A percentile compares a stretch with the other conserved stretches of the same genome.
Evolutionary conservation across 2,888 invertebrate genomes (phyloP).

Genomic region (Drosophila macrothrix): DNA sequence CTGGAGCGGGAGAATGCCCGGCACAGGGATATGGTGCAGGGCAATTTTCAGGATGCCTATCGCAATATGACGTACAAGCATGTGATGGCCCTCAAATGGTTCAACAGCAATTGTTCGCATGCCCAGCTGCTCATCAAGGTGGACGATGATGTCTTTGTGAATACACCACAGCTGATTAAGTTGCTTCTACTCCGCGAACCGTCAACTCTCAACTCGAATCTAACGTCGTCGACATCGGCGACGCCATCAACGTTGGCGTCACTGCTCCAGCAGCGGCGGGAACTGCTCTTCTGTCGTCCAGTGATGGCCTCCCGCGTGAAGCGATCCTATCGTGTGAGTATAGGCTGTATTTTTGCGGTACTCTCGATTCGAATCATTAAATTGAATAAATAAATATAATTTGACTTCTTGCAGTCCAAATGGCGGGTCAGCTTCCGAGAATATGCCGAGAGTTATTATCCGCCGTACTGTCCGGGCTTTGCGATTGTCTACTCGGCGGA

Average conservation of each 20-base stretch:
- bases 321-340: slow-evolving; percentile 86
- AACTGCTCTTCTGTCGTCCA: slow-evolving; percentile 89
- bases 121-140: slow-evolving; percentile 90
- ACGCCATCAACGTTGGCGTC: slow-evolving; percentile 24
- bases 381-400: neutral
- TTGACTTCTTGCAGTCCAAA: slow-evolving; percentile 86
- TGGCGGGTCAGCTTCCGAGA: slow-evolving; percentile 91
- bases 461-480: slow-evolving; percentile 91
- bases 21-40: slow-evolving; percentile 90
- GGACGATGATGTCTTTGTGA: slow-evolving; percentile 92
- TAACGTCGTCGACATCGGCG: slow-evolving; percentile 39
- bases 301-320: slow-evolving; percentile 86
- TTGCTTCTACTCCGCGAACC: slow-evolving; percentile 82
- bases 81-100: slow-evolving; percentile 93
- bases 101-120: slow-evolving; percentile 88
- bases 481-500: slow-evolving; percentile 89
- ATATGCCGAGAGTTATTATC: slow-evolving; percentile 88
- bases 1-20: slow-evolving; percentile 86
- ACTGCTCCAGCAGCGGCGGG: slow-evolving; percentile 82
- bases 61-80: slow-evolving; percentile 94
- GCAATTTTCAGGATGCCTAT: slow-evolving; percentile 91
- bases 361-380: too few species aligned
- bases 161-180: slow-evolving; percentile 87
- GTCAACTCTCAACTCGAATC: slow-evolving; percentile 34
- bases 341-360: neutral